A percentile compares a stretch with the other conserved stretches of the same genome.
phyloP scores from a whole-genome alignment of 1,140 invertebrate species.

The Nasonia longicornis region DNA sequence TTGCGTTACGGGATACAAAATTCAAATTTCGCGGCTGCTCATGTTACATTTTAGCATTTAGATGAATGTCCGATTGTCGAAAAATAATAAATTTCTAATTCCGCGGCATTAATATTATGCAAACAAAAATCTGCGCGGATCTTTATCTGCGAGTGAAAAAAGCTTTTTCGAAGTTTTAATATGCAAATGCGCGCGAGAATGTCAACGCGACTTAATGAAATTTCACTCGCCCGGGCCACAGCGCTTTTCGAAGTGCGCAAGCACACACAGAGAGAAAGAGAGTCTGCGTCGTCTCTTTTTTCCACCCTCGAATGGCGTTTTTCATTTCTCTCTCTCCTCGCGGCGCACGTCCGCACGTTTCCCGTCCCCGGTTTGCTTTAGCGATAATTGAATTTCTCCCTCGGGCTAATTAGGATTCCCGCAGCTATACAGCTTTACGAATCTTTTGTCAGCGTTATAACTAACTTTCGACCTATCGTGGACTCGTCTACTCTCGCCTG shows the following conservation, averaged over 20 bases:
- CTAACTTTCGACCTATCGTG: background rate
- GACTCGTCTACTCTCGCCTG: background rate
- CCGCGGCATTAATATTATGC: too few species aligned
- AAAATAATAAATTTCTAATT: too few species aligned
- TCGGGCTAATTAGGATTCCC: constrained; percentile 5
- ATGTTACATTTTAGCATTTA: too few species aligned
- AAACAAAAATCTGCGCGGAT: background rate
- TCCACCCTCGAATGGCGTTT: background rate
- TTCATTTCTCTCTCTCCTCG: background rate
- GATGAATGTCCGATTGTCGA: too few species aligned
- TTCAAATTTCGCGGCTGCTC: too few species aligned
- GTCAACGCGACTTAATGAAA: constrained; percentile 5
- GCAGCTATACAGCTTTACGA: background rate
- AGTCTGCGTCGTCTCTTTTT: background rate
- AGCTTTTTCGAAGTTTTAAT: background rate
- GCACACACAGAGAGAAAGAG: background rate
- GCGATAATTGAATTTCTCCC: constrained; percentile 20
- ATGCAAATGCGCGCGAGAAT: background rate
- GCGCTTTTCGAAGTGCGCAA: background rate
- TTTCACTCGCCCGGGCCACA: background rate
- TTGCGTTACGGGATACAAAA: too few species aligned
- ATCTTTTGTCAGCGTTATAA: background rate
- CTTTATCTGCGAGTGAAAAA: too few species aligned
- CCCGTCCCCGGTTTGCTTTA: background rate
- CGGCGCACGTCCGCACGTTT: background rate